Evolutionary conservation across 2,888 invertebrate species (phyloP).

Genomic region (Nesidiocoris tenuis): DNA sequence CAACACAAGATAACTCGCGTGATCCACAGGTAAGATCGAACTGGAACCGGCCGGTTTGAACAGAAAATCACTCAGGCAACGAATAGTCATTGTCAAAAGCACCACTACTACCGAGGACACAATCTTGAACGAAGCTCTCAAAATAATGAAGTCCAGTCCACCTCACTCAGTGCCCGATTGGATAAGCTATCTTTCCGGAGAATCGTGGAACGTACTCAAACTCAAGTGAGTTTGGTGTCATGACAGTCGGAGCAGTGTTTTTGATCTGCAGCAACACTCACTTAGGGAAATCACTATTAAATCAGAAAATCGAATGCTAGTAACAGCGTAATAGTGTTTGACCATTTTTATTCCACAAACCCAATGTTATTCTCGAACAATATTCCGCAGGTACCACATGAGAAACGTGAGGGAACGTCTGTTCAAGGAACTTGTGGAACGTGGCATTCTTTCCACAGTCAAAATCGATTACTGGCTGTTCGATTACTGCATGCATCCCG

Average conservation of each 20-base stretch:
- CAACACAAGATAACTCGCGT: too few relatives aligned
- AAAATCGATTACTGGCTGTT: constrained; percentile 99
- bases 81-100: constrained; percentile 76
- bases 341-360: not conserved
- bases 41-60: constrained; percentile 96
- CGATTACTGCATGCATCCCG: constrained; percentile 99
- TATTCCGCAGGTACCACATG: constrained; percentile 76
- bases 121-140: constrained; percentile 87
- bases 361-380: not conserved
- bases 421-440: constrained; percentile 98
- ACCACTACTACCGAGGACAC: constrained; percentile 97
- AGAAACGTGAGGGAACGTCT: constrained; percentile 97
- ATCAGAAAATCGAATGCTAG: too few relatives aligned
- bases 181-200: constrained; percentile 99
- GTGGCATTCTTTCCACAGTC: constrained; percentile 97
- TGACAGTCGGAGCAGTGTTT: too few relatives aligned
- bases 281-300: too few relatives aligned
- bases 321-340: too few relatives aligned
- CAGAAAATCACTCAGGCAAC: constrained; percentile 81
- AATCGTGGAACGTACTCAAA: constrained; percentile 99
- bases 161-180: constrained; percentile 96
- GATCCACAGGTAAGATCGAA: constrained; percentile 62
- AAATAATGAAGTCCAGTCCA: constrained; percentile 97
- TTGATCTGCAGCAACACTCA: too few relatives aligned
- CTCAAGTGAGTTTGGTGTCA: constrained; percentile 56